A percentile compares a stretch with the other conserved stretches of the same genome.
These are phyloP conservation scores for Pristionchus pacificus DNA, from an alignment of 1,140 invertebrate species.

Conservation along the genomic window DNA sequence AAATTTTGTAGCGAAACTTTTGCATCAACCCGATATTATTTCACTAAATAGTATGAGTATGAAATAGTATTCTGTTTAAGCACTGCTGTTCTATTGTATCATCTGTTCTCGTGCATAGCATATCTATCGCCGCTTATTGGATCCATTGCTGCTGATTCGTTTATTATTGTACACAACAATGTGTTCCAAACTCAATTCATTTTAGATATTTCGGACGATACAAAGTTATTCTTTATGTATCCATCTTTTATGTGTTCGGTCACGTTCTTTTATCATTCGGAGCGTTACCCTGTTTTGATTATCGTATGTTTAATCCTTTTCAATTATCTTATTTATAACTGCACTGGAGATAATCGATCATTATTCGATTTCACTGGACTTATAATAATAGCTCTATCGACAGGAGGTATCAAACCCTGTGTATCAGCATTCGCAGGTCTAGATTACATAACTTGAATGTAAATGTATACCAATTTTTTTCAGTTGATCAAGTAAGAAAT, in stretches of 20 bases:
- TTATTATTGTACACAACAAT: not conserved
- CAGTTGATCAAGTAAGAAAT: too few species aligned
- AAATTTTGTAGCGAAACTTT: too few species aligned
- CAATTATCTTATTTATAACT: not conserved
- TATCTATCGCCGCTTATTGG: slow-evolving; percentile 84
- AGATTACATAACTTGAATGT: slow-evolving; percentile 65
- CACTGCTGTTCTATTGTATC: slow-evolving; percentile 74
- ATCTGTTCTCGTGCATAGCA: slow-evolving; percentile 75
- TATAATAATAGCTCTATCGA: slow-evolving; percentile 76
- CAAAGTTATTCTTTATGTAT: slow-evolving; percentile 62
- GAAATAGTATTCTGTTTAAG: slow-evolving; percentile 31
- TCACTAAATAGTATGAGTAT: not conserved
- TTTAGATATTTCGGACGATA: slow-evolving; percentile 38
- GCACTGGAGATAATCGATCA: slow-evolving; percentile 60
- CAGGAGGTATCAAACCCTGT: slow-evolving; percentile 94
- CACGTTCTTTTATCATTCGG: slow-evolving; percentile 76
- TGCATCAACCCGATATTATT: not conserved
- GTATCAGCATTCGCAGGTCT: slow-evolving; percentile 95
- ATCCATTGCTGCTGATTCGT: slow-evolving; percentile 79
- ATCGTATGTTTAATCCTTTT: slow-evolving; percentile 1
- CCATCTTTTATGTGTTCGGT: slow-evolving; percentile 83
- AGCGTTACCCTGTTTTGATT: slow-evolving; percentile 60
- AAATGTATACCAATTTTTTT: not conserved
- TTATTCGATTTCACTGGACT: slow-evolving; percentile 62
- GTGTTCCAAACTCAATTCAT: not conserved